A percentile compares a stretch with the other conserved stretches of the same genome.
Conservation (phyloP, 2,797 vertebrate genomes). For the Loriculus beryllinus region DNA sequence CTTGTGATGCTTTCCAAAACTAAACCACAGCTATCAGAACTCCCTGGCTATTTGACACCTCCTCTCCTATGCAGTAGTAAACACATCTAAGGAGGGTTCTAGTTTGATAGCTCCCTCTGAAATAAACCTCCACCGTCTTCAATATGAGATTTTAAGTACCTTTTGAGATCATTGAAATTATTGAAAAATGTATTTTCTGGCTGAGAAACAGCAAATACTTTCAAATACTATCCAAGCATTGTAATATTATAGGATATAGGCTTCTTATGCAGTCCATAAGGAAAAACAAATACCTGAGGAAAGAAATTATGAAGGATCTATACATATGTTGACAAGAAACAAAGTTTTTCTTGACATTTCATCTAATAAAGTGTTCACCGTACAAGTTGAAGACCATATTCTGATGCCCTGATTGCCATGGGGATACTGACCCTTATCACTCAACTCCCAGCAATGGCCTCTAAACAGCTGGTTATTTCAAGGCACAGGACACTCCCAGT, state of each 20-base stretch:
- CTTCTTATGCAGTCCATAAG: neutral
- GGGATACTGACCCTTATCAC: neutral
- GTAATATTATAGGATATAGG: neutral
- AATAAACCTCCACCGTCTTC: neutral
- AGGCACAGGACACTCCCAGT: neutral
- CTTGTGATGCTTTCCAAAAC: neutral
- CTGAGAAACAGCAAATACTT: neutral
- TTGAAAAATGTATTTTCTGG: neutral
- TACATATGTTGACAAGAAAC: neutral
- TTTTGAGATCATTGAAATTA: neutral
- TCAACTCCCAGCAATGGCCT: neutral
- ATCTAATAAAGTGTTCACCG: neutral
- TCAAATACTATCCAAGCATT: neutral
- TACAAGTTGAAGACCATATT: neutral
- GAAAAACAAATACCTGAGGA: neutral
- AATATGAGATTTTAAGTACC: neutral
- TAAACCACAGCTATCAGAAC: neutral
- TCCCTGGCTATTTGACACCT: neutral
- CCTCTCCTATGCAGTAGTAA: neutral
- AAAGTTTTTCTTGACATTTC: neutral
- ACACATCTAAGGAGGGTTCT: neutral
- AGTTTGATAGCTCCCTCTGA: neutral
- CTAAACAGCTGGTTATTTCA: neutral
- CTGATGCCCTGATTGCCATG: neutral
- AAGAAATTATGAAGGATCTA: neutral